These are phyloP conservation scores for Pararge aegeria DNA, from an alignment of 1,140 invertebrate species.

Conservation along the genomic window DNA sequence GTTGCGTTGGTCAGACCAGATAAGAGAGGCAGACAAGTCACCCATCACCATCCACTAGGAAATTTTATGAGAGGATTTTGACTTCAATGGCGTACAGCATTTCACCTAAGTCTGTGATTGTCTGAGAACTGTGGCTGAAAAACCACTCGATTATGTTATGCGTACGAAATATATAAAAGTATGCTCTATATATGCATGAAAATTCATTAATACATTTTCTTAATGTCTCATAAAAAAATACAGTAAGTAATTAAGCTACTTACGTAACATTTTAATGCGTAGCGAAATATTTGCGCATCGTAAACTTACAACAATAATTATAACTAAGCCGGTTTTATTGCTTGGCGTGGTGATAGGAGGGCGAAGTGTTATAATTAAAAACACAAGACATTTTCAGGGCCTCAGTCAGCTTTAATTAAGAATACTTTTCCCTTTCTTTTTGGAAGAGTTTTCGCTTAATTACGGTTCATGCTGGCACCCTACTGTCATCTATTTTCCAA, in stretches of 20 bases:
- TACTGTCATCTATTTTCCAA: slow-evolving; percentile 45
- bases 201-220: too few species aligned
- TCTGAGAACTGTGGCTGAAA: too few species aligned
- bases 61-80: too few species aligned
- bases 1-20: too few species aligned
- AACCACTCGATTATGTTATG: too few species aligned
- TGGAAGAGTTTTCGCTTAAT: slow-evolving; percentile 59
- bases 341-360: slow-evolving; percentile 36
- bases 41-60: too few species aligned
- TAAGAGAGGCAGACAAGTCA: too few species aligned
- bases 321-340: slow-evolving; percentile 49
- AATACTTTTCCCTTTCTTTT: slow-evolving; percentile 52
- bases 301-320: slow-evolving; percentile 40
- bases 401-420: slow-evolving; percentile 63
- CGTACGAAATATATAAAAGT: too few species aligned
- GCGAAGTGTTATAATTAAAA: slow-evolving; percentile 66
- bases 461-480: slow-evolving; percentile 51
- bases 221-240: neutral
- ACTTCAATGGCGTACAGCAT: too few species aligned
- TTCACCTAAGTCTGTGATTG: too few species aligned
- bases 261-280: neutral
- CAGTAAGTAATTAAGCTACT: too few species aligned
- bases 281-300: slow-evolving; percentile 16
- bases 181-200: too few species aligned
- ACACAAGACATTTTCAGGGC: slow-evolving; percentile 59